Evolutionary conservation across 2,888 invertebrate species (phyloP), one percentile per base, ranked within the genome.

Genomic region (Rhaphigaster nebulosa): DNA sequence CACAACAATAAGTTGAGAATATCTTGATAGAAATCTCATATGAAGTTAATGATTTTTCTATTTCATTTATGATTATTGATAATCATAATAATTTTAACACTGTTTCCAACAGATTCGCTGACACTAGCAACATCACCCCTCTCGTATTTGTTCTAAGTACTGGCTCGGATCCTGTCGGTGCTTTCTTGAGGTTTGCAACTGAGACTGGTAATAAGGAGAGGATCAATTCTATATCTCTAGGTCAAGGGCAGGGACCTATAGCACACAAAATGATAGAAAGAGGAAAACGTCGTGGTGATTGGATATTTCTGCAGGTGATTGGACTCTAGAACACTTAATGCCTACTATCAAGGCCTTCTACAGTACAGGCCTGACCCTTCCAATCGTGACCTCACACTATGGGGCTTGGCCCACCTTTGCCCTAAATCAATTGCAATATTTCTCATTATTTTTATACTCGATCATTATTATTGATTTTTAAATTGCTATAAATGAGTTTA

Each of bases 191-290:
- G 93, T 97, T 98, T 93, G 97, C 97, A 0, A 94, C 95, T 0
- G 97, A 97, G 92, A 96, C 96, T 95, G 96, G 96, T 10, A 96
- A 95, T 93, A 94, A 94, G 80, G 96, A 96, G 10, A 95, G 95
- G 92, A 95, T 96, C 92, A 96, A 95, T 93, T 97, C 97, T 0
- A 98, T 99, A 93, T 98, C 98, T 0, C 94, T 99, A 20, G 98
- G 98, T 0, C 96, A 97, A 93, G 98, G 98, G 0, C 98, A 98
- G 94, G 98, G 98, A 0, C 97, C 97, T 0, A 95, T 97, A 12
- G 98, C 98, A 1, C 97, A 98, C 93, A 96, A 95, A 93, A 94
- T 98, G 94, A 97, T 98, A 76, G 95, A 95, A 41, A 94, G 94
- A 90, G 98, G 97, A 1, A 95, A 95, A 92, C 94, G 94, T 1